Conservation (phyloP, 2,113 vertebrate species). For the Halcyon senegalensis region DNA sequence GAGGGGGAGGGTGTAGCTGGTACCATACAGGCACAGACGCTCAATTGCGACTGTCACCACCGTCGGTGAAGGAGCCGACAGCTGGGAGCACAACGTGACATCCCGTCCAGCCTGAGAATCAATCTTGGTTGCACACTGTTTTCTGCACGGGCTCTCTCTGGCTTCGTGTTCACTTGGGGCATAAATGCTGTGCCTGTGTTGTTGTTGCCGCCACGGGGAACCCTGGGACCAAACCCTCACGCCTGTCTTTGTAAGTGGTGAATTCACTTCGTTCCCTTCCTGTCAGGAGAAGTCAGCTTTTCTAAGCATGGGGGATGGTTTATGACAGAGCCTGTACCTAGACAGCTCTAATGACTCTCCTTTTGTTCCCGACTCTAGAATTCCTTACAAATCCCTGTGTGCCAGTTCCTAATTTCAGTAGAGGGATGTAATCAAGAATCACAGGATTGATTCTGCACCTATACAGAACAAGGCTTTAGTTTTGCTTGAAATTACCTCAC, state of each 20-base stretch:
- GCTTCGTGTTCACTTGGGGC: background rate
- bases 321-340: background rate
- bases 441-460: background rate
- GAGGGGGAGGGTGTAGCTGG: background rate
- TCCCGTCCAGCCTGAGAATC: background rate
- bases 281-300: background rate
- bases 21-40: fast-evolving
- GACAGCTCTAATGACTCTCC: background rate
- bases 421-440: background rate
- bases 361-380: background rate
- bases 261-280: background rate
- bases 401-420: background rate
- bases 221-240: background rate
- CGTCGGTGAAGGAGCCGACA: background rate
- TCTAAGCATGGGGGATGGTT: background rate
- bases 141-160: background rate
- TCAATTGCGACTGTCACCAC: background rate
- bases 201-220: background rate
- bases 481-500: background rate
- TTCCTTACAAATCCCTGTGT: background rate
- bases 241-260: background rate
- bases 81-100: background rate
- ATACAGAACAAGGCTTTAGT: background rate
- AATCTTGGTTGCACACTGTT: background rate
- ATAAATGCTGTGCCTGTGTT: background rate